These are phyloP conservation scores for Pangasius krempfi DNA, from an alignment of 2,797 vertebrate species.

Conservation along the genomic window DNA sequence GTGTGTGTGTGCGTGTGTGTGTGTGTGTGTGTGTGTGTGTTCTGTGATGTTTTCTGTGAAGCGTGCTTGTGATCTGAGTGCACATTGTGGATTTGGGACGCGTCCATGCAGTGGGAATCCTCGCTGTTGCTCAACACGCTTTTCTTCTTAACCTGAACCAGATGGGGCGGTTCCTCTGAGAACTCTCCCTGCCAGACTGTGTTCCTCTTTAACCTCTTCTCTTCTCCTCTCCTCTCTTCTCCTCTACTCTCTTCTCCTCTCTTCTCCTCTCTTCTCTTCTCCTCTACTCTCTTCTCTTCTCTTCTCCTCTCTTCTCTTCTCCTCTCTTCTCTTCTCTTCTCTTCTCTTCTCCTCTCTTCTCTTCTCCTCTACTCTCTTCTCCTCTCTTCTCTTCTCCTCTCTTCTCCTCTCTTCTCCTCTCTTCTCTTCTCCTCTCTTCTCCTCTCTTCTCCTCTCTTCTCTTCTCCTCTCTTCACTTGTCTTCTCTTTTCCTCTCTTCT, in stretches of 20 bases:
- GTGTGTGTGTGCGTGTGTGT: constrained; percentile 4
- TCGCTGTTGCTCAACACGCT: constrained; percentile 65
- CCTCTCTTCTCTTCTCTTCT: not conserved
- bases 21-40: constrained; percentile 6
- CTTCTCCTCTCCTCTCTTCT: not conserved
- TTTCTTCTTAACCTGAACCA: constrained; percentile 73
- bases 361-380: too few relatives aligned
- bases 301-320: not conserved
- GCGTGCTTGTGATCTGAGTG: constrained; percentile 18
- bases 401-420: not conserved
- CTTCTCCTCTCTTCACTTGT: not conserved
- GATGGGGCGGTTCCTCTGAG: constrained; percentile 59
- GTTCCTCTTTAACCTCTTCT: not conserved
- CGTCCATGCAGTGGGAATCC: constrained; percentile 41
- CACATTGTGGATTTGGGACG: constrained; percentile 54
- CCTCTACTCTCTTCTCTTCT: not conserved
- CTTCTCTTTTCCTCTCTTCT: not conserved
- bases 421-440: not conserved
- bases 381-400: not conserved
- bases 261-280: not conserved
- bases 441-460: not conserved
- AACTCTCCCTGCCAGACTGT: not conserved
- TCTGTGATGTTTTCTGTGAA: not conserved
- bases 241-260: not conserved
- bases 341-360: not conserved